Evolutionary conservation across 2,797 vertebrate genomes (phyloP).

Genomic region (Numenius phaeopus): DNA sequence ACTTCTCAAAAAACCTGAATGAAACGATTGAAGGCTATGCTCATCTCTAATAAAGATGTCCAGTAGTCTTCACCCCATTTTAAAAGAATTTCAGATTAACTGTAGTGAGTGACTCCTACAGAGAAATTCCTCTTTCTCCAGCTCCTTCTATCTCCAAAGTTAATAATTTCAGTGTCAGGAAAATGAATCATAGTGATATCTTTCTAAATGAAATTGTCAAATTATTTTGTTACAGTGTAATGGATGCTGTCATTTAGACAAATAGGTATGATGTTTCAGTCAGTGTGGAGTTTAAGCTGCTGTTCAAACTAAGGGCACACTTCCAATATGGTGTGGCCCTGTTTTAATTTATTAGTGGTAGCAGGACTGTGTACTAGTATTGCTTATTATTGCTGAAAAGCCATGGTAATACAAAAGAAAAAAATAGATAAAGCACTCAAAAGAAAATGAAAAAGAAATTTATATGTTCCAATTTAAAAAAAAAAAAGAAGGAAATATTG

Average conservation of each 20-base stretch:
- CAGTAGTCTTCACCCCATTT: background rate
- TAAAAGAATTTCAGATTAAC: background rate
- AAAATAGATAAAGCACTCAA: background rate
- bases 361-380: background rate
- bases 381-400: background rate
- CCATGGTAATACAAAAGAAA: background rate
- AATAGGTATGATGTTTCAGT: background rate
- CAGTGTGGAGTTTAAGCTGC: background rate
- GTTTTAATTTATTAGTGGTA: background rate
- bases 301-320: background rate
- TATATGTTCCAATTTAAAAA: background rate
- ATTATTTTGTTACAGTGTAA: background rate
- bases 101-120: background rate
- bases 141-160: background rate
- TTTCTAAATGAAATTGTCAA: background rate
- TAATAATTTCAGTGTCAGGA: background rate
- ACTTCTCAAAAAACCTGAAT: background rate
- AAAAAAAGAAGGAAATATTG: background rate
- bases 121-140: background rate
- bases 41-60: background rate
- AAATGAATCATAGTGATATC: background rate
- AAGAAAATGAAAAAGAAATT: background rate
- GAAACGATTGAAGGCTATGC: background rate
- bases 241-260: background rate
- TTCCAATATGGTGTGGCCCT: background rate